These are phyloP conservation scores for Thunnus thynnus DNA, from an alignment of 2,113 vertebrate genomes.

Conservation along the genomic window DNA sequence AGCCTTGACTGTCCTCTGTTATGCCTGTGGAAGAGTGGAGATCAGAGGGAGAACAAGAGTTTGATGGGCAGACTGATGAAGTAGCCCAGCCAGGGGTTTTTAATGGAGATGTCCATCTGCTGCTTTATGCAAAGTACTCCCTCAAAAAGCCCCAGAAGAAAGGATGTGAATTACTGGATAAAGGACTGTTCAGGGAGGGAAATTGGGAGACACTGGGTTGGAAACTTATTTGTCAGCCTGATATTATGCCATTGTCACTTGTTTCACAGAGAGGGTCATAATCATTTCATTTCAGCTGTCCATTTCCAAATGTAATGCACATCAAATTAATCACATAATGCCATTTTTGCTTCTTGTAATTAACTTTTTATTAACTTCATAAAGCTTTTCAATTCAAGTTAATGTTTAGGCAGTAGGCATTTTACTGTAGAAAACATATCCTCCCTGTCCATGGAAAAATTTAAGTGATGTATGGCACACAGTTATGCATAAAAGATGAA, in stretches of 20 bases:
- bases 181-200: constrained; percentile 23
- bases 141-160: constrained; percentile 44
- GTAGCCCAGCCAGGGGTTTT: constrained; percentile 55
- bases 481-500: constrained; percentile 73
- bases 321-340: not conserved
- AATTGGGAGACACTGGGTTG: not conserved
- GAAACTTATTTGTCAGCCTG: constrained; percentile 1
- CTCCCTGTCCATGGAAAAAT: constrained; percentile 19
- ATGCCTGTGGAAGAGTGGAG: constrained; percentile 50
- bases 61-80: constrained; percentile 77
- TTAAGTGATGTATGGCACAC: constrained; percentile 60
- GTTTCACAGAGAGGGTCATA: constrained; percentile 25
- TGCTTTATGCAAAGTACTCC: constrained; percentile 62
- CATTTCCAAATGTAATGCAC: not conserved
- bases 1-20: constrained; percentile 50
- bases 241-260: constrained; percentile 18
- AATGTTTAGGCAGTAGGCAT: not conserved
- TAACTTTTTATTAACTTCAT: constrained; percentile 19
- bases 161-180: constrained; percentile 19
- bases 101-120: constrained; percentile 77
- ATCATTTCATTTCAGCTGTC: constrained; percentile 26
- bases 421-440: constrained; percentile 5
- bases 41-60: constrained; percentile 62
- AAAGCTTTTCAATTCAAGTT: constrained; percentile 6
- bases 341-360: constrained; percentile 15